Conservation (phyloP, 53 echinoderm and acorn worm genomes). For the Stichopus horrens region DNA sequence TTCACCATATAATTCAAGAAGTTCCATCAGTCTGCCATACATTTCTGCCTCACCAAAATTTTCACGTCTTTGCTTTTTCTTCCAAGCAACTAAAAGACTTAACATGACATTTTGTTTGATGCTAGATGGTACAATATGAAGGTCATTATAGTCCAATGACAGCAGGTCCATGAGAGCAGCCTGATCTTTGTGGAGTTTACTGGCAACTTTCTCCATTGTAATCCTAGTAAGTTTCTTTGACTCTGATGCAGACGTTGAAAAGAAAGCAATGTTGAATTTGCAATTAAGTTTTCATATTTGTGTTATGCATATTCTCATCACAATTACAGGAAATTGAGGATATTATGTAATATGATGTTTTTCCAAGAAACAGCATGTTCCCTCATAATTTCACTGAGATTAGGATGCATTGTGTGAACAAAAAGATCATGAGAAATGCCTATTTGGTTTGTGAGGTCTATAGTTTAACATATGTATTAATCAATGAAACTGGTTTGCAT, state of each 20-base stretch:
- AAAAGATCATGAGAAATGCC: no score
- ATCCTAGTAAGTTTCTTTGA: background rate
- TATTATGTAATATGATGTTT: no score
- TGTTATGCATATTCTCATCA: no score
- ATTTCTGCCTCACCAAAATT: background rate
- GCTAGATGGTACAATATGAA: background rate
- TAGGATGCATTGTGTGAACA: no score
- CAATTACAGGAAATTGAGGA: no score
- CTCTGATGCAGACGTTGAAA: background rate
- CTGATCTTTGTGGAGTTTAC: background rate
- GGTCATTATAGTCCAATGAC: background rate
- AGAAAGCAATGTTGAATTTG: background rate
- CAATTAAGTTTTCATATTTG: no score
- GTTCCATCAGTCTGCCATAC: background rate
- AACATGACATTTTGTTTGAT: background rate
- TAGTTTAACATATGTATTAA: no score
- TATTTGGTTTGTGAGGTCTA: no score
- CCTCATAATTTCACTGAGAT: no score
- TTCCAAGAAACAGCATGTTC: no score
- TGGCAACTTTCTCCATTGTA: background rate
- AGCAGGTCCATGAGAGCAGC: background rate
- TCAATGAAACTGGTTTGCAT: no score
- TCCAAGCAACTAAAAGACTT: slow-evolving; percentile 5
- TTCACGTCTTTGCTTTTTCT: background rate
- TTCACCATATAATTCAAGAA: background rate